Base-by-base conservation (phyloP, 2,797 vertebrate species). In the Scarus forsteni region DNA sequence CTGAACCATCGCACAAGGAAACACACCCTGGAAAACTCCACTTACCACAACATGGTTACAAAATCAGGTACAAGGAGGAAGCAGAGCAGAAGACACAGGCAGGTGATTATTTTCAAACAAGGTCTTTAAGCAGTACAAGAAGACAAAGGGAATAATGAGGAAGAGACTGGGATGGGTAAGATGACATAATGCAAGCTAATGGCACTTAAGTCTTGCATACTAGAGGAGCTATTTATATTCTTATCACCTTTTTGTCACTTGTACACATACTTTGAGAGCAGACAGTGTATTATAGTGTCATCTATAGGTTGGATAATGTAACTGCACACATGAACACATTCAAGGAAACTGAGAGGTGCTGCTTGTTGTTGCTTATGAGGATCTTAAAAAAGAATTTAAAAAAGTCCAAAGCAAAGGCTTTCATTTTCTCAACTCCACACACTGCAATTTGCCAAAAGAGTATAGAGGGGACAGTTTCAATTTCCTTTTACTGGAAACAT, bases 281-380 rank as follows among this genome's bases (percentile, higher is more conserved):
- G 61, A 73, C 27, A 43, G 55, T 72, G 75, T 75, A 5, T 65
- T 67, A 69, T 57, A 84, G 81, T 81, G 85, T 19, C 84, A 72
- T 66, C 89, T 70, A 8, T 71, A 65, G 85, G 86, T 52, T 42
- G 7, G 5, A 19, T 57, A 3, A 52, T 60, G 75, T 75, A 61
- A 87, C 69, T 88, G 63, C 76, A 84, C 46, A 66, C 34, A 27
- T 10, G 19, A 68, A 16, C 36, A 38, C 46, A 16, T 34, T 14
- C 13, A 58, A 5, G 49, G 36, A 58, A 57, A 34, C 10, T 51
- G 9, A n/a, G 44, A 27, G 19, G 7, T 43, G 0, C 10, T 39
- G 36, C 8, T 39, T n/a, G 34, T 54, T 51, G 43, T 16, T 42
- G 51, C 0, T 60, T 11, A 10, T 39, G 11, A 36, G 39, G 38